phyloP scores from a whole-genome alignment of 2,113 vertebrate species.

The Onychostoma macrolepis region DNA sequence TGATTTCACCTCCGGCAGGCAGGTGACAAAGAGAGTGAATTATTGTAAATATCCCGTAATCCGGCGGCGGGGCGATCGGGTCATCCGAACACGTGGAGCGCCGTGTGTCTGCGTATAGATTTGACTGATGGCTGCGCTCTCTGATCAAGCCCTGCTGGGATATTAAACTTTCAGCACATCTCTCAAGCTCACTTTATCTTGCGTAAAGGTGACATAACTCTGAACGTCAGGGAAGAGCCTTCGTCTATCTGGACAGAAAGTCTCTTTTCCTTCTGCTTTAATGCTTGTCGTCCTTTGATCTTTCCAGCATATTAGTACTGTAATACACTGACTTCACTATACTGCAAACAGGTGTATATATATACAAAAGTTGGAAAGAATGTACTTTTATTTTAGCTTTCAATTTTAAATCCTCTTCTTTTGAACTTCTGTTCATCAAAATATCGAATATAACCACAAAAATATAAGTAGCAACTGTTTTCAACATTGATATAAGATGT shows the following conservation, averaged over 20 bases:
- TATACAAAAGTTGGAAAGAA: too few relatives aligned
- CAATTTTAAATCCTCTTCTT: too few relatives aligned
- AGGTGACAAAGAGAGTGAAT: conserved; percentile 27
- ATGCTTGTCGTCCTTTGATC: neutral
- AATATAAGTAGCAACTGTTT: too few relatives aligned
- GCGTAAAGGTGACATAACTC: conserved; percentile 24
- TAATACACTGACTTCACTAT: neutral
- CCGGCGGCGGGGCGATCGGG: neutral
- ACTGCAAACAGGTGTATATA: too few relatives aligned
- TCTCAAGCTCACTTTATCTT: conserved; percentile 28
- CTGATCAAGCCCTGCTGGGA: conserved; percentile 19
- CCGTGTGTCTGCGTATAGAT: neutral
- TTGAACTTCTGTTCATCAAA: too few relatives aligned
- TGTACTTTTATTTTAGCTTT: too few relatives aligned
- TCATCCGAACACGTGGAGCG: neutral
- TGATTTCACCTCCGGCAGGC: conserved; percentile 2
- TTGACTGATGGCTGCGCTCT: neutral
- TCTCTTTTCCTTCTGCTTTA: neutral
- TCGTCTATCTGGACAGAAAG: neutral
- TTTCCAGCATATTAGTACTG: neutral
- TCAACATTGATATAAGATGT: neutral
- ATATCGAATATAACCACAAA: too few relatives aligned
- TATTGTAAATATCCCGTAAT: conserved; percentile 28
- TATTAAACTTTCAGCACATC: conserved; percentile 27
- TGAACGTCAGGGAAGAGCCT: neutral